phyloP scores from a whole-genome alignment of 1,140 invertebrate genomes.

The Trichonephila clavata region DNA sequence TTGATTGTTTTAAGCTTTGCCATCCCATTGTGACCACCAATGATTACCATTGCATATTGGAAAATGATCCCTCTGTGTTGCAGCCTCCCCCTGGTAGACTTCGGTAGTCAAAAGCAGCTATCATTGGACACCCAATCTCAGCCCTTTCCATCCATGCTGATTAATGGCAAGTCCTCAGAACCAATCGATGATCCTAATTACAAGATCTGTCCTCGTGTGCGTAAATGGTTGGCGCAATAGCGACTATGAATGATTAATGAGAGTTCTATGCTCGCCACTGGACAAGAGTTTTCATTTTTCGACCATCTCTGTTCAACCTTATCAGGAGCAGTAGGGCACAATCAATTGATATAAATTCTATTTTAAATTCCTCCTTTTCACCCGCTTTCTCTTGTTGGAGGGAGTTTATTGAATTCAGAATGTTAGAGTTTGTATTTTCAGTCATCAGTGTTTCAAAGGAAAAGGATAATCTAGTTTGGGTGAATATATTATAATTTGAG shows the following conservation, averaged over 20 bases:
- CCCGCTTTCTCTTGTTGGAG: too few relatives aligned
- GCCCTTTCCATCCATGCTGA: conserved; percentile 24
- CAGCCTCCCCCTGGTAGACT: background rate
- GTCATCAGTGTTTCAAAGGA: too few relatives aligned
- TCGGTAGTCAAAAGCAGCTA: conserved; percentile 46
- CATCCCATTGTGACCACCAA: background rate
- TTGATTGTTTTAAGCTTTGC: conserved; percentile 15
- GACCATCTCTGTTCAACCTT: background rate
- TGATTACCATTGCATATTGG: conserved; percentile 51
- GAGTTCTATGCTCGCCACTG: background rate
- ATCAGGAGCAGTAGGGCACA: background rate
- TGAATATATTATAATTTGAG: too few relatives aligned
- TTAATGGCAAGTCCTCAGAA: conserved; percentile 37
- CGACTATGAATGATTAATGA: conserved; percentile 51
- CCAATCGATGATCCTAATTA: conserved; percentile 64
- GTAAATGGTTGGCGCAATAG: conserved; percentile 21
- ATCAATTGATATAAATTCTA: conserved; percentile 4
- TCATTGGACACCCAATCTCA: conserved; percentile 37
- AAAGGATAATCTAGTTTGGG: too few relatives aligned
- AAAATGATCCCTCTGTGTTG: background rate
- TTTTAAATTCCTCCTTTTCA: background rate
- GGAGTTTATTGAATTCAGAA: too few relatives aligned
- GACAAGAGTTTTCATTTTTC: conserved; percentile 8
- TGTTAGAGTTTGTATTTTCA: too few relatives aligned
- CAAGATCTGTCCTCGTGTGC: conserved; percentile 31